A percentile compares a stretch with the other conserved stretches of the same genome.
phyloP scores from a whole-genome alignment of 2,888 invertebrate species.

The Lamellibrachia columna region DNA sequence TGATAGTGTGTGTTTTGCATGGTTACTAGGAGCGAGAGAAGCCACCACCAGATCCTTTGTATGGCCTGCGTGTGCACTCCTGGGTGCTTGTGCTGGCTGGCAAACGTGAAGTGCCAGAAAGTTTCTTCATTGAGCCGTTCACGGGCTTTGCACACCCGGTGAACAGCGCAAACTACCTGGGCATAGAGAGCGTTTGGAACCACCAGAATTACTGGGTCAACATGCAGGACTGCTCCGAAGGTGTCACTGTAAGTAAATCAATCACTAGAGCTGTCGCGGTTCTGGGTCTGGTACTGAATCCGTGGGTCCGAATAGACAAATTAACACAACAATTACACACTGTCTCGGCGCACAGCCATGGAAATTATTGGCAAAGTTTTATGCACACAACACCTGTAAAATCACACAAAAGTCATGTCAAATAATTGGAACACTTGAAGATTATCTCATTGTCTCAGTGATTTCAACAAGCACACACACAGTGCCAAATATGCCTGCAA shows the following conservation, averaged over 20 bases:
- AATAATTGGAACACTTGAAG: too few relatives aligned
- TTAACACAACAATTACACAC: too few relatives aligned
- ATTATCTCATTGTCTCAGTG: too few relatives aligned
- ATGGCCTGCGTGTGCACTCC: conserved; percentile 74
- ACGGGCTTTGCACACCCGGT: conserved; percentile 77
- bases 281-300: too few relatives aligned
- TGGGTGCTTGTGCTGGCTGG: conserved; percentile 82
- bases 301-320: too few relatives aligned
- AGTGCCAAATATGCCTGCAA: too few relatives aligned
- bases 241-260: conserved; percentile 55
- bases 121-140: conserved; percentile 85
- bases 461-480: too few relatives aligned
- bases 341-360: too few relatives aligned
- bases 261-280: too few relatives aligned
- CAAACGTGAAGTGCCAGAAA: conserved; percentile 71
- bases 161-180: conserved; percentile 73
- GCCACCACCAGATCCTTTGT: conserved; percentile 63
- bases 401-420: too few relatives aligned
- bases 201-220: conserved; percentile 76
- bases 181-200: conserved; percentile 87
- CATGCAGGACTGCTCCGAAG: conserved; percentile 66
- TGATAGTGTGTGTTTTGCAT: neutral
- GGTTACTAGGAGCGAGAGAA: conserved; percentile 58
- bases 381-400: too few relatives aligned
- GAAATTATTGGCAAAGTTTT: too few relatives aligned